A percentile compares a stretch with the other conserved stretches of the same genome.
phyloP scores from a whole-genome alignment of 2,888 invertebrate genomes.

The Leptogaster cylindrica region DNA sequence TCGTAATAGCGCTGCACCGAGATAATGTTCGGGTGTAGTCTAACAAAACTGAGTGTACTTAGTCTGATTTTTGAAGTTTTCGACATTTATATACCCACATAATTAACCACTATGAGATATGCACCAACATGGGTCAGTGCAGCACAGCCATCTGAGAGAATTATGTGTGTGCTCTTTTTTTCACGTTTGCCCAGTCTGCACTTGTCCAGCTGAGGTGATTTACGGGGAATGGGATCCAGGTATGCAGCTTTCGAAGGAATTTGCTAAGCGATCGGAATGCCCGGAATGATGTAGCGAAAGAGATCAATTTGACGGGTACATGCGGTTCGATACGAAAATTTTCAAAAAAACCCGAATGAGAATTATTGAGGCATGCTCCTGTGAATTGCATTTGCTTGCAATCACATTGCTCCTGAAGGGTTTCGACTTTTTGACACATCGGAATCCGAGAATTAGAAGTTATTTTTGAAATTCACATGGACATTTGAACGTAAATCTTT shows the following conservation, averaged over 20 bases:
- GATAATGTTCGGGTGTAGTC: slow-evolving; percentile 27
- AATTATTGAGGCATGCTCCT: too few relatives aligned
- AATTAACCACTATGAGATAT: slow-evolving; percentile 28
- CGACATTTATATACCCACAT: slow-evolving; percentile 31
- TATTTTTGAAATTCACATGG: too few relatives aligned
- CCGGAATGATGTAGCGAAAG: slow-evolving; percentile 10
- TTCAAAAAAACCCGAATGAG: too few relatives aligned
- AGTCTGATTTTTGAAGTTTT: slow-evolving; percentile 6
- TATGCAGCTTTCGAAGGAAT: slow-evolving; percentile 5
- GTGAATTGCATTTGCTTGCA: too few relatives aligned
- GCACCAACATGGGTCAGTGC: slow-evolving; percentile 24
- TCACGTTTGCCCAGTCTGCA: background rate
- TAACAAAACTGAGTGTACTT: background rate
- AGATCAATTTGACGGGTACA: background rate
- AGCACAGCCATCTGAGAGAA: slow-evolving; percentile 1
- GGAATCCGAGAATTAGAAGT: too few relatives aligned
- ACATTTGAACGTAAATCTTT: too few relatives aligned
- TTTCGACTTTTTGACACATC: too few relatives aligned
- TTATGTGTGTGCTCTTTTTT: background rate
- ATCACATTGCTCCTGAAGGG: too few relatives aligned
- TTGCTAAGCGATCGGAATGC: slow-evolving; percentile 8
- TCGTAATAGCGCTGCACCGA: slow-evolving; percentile 15
- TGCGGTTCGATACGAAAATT: too few relatives aligned
- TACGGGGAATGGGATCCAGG: background rate
- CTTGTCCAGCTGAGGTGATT: slow-evolving; percentile 7